Evolutionary conservation across 2,797 vertebrate species (phyloP).

Genomic region (Tympanoctomys barrerae): DNA sequence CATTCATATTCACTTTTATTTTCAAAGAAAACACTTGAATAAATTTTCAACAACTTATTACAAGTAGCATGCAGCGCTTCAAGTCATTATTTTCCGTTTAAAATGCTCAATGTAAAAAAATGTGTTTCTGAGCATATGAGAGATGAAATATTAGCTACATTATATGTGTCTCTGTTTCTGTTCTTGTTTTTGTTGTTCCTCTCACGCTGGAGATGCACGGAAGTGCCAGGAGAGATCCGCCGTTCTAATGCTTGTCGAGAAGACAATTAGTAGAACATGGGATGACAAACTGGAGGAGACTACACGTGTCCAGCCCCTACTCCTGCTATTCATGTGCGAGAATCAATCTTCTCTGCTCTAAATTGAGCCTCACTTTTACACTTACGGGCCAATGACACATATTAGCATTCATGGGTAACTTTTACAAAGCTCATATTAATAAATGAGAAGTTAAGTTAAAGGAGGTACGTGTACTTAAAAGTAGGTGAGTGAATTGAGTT

Average conservation of each 20-base stretch:
- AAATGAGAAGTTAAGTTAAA: background rate
- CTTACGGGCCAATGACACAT: background rate
- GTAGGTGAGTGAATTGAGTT: background rate
- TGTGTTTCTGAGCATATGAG: background rate
- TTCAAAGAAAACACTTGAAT: constrained; percentile 76
- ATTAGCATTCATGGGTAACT: background rate
- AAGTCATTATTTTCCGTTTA: constrained; percentile 16
- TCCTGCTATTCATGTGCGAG: background rate
- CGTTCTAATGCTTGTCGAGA: background rate
- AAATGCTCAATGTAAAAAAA: background rate
- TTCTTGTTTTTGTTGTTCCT: background rate
- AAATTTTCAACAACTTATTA: constrained; percentile 55
- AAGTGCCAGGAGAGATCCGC: background rate
- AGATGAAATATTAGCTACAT: background rate
- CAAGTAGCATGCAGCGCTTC: background rate
- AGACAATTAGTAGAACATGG: background rate
- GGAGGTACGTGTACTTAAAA: background rate
- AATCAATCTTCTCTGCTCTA: background rate
- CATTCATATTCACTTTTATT: constrained; percentile 77
- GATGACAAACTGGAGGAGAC: background rate
- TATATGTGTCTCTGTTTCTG: background rate
- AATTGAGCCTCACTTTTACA: background rate
- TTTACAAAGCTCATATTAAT: background rate
- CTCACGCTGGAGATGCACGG: background rate
- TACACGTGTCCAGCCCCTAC: background rate